These are phyloP conservation scores for Zaprionus kolodkinae DNA, from an alignment of 1,140 invertebrate species.

Conservation along the genomic window DNA sequence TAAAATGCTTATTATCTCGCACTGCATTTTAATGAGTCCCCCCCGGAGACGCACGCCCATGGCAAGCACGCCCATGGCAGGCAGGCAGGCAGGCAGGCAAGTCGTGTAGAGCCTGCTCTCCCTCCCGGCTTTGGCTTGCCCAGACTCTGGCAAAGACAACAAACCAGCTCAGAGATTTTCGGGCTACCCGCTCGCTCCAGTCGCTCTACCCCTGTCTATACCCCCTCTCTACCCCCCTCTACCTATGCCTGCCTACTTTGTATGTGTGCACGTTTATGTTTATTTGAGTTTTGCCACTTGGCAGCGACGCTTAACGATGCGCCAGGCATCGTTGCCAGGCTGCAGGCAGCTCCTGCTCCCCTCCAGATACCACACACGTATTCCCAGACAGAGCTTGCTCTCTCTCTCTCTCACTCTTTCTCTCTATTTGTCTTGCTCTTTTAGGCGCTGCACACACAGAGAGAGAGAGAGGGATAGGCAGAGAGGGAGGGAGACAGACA, in stretches of 20 bases:
- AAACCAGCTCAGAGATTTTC: slow-evolving; percentile 77
- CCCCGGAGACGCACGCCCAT: slow-evolving; percentile 11
- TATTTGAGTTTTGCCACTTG: slow-evolving; percentile 82
- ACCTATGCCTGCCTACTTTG: not conserved
- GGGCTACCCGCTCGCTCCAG: slow-evolving; percentile 1
- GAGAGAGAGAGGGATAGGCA: slow-evolving; percentile 15
- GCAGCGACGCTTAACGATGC: slow-evolving; percentile 79
- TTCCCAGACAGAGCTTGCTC: slow-evolving; percentile 55
- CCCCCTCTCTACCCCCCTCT: not conserved
- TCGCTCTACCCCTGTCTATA: slow-evolving; percentile 1
- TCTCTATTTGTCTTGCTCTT: slow-evolving; percentile 80
- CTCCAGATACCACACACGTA: slow-evolving; percentile 13
- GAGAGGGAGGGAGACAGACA: slow-evolving; percentile 18
- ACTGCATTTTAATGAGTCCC: slow-evolving; percentile 84
- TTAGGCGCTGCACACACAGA: slow-evolving; percentile 57
- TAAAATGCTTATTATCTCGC: slow-evolving; percentile 84
- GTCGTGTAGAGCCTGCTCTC: too few relatives aligned
- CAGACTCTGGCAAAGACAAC: slow-evolving; percentile 67
- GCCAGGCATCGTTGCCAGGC: slow-evolving; percentile 48
- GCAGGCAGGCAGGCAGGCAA: too few relatives aligned
- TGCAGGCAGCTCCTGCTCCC: slow-evolving; percentile 35
- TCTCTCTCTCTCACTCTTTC: slow-evolving; percentile 58
- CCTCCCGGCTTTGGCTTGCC: not conserved
- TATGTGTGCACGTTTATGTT: slow-evolving; percentile 75
- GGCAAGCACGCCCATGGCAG: not conserved